These are phyloP conservation scores for Alethe castanea DNA, from an alignment of 2,113 vertebrate genomes.

Conservation along the genomic window DNA sequence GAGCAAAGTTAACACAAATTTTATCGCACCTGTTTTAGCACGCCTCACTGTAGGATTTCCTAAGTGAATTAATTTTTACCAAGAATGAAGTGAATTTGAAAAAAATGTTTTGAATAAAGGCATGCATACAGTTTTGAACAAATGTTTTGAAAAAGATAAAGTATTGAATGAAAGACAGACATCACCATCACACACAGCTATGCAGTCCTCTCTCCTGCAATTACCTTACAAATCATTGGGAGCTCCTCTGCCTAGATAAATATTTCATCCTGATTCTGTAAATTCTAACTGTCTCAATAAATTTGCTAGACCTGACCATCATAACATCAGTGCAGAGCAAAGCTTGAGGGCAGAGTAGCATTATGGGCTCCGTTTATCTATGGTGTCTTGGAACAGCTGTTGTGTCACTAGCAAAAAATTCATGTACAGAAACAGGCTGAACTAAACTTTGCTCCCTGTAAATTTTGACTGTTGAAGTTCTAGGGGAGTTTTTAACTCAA, in stretches of 20 bases:
- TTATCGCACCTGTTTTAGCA: not conserved
- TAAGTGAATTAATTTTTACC: not conserved
- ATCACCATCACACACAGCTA: not conserved
- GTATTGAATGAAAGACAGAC: not conserved
- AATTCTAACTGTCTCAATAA: not conserved
- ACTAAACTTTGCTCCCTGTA: not conserved
- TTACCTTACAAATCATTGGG: not conserved
- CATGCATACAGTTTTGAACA: not conserved
- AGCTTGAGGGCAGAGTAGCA: not conserved
- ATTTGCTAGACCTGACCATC: not conserved
- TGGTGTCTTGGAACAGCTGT: not conserved
- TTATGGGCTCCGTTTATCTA: not conserved
- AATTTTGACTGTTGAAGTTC: not conserved
- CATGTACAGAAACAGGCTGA: not conserved
- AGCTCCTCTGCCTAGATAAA: not conserved
- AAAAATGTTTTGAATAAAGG: not conserved
- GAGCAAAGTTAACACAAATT: not conserved
- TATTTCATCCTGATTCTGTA: not conserved
- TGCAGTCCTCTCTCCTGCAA: not conserved
- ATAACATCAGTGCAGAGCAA: not conserved
- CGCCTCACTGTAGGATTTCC: not conserved
- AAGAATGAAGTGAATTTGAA: not conserved
- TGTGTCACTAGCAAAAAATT: accelerated
- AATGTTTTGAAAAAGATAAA: not conserved
- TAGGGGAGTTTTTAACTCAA: not conserved